These are phyloP conservation scores for Nephotettix cincticeps DNA, from an alignment of 1,140 invertebrate genomes.

Conservation along the genomic window DNA sequence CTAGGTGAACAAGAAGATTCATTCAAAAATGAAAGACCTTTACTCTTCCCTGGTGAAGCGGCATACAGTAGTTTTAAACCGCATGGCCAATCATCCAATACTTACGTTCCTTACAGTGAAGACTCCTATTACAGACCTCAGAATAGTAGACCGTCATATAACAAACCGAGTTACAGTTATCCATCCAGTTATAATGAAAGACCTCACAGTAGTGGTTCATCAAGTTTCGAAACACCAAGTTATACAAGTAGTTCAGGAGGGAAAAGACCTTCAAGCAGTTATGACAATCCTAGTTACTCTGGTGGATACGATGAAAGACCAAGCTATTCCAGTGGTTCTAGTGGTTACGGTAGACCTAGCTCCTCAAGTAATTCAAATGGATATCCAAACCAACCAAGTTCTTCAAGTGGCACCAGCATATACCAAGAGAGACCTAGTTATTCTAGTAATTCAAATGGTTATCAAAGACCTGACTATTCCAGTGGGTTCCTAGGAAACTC, in stretches of 20 bases:
- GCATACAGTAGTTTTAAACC: background rate
- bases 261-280: background rate
- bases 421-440: too few relatives aligned
- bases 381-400: too few relatives aligned
- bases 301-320: background rate
- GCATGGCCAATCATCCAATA: background rate
- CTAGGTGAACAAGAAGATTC: background rate
- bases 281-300: background rate
- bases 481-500: too few relatives aligned
- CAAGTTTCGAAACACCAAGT: background rate
- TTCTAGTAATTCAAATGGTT: too few relatives aligned
- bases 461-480: too few relatives aligned
- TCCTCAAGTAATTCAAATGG: too few relatives aligned
- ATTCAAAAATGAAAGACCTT: background rate
- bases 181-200: background rate
- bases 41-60: background rate
- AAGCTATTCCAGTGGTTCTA: background rate
- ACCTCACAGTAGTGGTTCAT: background rate
- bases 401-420: too few relatives aligned
- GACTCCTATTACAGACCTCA: background rate
- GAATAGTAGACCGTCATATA: background rate
- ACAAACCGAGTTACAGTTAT: background rate
- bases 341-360: too few relatives aligned
- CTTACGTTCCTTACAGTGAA: background rate
- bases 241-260: background rate